Conservation (phyloP, 1,140 invertebrate genomes). For the Aphaenogaster ashmeadi region DNA sequence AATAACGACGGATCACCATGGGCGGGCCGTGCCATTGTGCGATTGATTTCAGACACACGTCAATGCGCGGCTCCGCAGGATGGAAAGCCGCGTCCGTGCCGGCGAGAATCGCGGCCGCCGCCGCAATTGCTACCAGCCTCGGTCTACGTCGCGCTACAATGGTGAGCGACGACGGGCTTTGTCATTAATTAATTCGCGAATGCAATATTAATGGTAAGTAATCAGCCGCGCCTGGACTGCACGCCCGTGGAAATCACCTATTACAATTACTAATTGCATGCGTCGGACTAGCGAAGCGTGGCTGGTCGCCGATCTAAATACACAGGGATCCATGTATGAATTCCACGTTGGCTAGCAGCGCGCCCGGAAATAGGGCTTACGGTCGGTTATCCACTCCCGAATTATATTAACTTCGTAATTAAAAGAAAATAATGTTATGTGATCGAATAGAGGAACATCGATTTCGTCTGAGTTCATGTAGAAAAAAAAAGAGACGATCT, state of each 20-base stretch:
- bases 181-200: slow-evolving; percentile 85
- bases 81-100: slow-evolving; percentile 39
- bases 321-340: slow-evolving; percentile 39
- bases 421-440: slow-evolving; percentile 29
- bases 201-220: slow-evolving; percentile 86
- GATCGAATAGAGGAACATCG: background rate
- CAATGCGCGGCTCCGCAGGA: slow-evolving; percentile 70
- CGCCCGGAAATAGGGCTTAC: slow-evolving; percentile 62
- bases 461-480: background rate
- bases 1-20: slow-evolving; percentile 51
- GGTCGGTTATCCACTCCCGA: slow-evolving; percentile 18
- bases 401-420: slow-evolving; percentile 16
- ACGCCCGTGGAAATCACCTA: slow-evolving; percentile 77
- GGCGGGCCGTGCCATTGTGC: slow-evolving; percentile 62
- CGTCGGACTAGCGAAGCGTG: slow-evolving; percentile 53
- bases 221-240: slow-evolving; percentile 78
- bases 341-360: slow-evolving; percentile 16
- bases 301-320: slow-evolving; percentile 44
- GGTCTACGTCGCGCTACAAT: slow-evolving; percentile 73
- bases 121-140: slow-evolving; percentile 34
- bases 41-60: slow-evolving; percentile 83
- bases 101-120: slow-evolving; percentile 35
- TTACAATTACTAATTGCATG: slow-evolving; percentile 83
- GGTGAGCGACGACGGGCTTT: slow-evolving; percentile 74
- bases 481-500: background rate